phyloP scores from a whole-genome alignment of 2,888 invertebrate species.

The Plemyria rubiginata region DNA sequence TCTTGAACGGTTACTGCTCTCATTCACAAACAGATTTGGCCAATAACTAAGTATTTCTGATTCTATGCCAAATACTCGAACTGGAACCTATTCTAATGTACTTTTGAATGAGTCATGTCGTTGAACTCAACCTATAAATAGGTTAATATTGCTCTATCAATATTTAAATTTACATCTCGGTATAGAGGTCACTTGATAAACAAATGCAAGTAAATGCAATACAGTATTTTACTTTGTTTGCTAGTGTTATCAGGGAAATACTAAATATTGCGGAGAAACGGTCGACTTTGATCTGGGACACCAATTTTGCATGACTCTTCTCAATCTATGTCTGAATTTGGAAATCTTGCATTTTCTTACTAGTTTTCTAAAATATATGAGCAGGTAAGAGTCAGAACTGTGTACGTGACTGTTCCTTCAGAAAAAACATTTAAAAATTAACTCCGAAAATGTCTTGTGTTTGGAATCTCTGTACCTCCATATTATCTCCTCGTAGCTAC shows the following conservation, averaged over 20 bases:
- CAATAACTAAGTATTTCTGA: slow-evolving; percentile 39
- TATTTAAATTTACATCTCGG: slow-evolving; percentile 33
- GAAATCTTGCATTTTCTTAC: too few relatives aligned
- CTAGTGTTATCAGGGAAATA: background rate
- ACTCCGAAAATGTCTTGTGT: too few relatives aligned
- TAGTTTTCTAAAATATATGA: too few relatives aligned
- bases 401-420: too few relatives aligned
- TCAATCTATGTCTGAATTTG: too few relatives aligned
- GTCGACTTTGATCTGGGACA: too few relatives aligned
- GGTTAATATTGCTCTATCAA: slow-evolving; percentile 12
- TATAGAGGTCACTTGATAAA: slow-evolving; percentile 35
- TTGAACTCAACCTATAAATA: slow-evolving; percentile 34
- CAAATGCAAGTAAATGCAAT: slow-evolving; percentile 1
- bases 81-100: slow-evolving; percentile 24
- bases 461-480: too few relatives aligned
- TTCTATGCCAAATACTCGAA: slow-evolving; percentile 35
- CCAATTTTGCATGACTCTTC: too few relatives aligned
- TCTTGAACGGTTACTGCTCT: slow-evolving; percentile 8
- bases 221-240: slow-evolving; percentile 8
- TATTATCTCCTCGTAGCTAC: too few relatives aligned
- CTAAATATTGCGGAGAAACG: background rate
- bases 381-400: too few relatives aligned
- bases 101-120: slow-evolving; percentile 36
- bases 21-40: slow-evolving; percentile 29
- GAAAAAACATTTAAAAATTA: too few relatives aligned